A percentile compares a stretch with the other conserved stretches of the same genome.
These are phyloP conservation scores for Caenorhabditis sp. DNA, from an alignment of 2,888 invertebrate species.

Conservation along the genomic window DNA sequence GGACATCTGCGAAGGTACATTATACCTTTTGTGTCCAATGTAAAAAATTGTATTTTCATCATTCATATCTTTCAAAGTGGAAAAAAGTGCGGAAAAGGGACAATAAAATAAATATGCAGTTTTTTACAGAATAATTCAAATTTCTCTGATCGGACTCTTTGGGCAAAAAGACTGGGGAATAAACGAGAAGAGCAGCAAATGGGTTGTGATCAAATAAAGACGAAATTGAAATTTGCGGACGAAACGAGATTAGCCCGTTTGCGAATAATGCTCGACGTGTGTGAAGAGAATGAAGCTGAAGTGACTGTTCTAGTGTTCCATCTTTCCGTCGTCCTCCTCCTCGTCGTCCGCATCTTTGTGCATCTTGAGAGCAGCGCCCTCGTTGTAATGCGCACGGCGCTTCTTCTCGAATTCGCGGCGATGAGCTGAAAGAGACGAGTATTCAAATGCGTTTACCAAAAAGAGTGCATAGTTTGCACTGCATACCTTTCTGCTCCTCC, in stretches of 20 bases:
- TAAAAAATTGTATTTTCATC: background rate
- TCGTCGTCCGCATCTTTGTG: constrained; percentile 89
- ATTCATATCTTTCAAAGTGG: constrained; percentile 5
- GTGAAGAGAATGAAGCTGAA: background rate
- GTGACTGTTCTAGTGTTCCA: constrained; percentile 41
- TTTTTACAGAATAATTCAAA: constrained; percentile 36
- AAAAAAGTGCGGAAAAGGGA: background rate
- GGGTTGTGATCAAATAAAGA: background rate
- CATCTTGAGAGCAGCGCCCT: constrained; percentile 95
- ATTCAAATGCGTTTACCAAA: background rate
- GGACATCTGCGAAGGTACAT: background rate
- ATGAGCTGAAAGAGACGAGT: constrained; percentile 70
- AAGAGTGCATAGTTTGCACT: constrained; percentile 9
- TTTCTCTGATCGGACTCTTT: background rate
- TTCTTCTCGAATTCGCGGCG: constrained; percentile 90
- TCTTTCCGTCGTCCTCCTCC: constrained; percentile 89
- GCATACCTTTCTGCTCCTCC: constrained; percentile 74
- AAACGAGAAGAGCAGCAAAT: background rate
- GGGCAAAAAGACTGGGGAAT: constrained; percentile 11
- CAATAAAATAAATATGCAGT: constrained; percentile 24
- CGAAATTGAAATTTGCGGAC: background rate
- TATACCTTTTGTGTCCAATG: constrained; percentile 3
- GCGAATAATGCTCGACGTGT: constrained; percentile 18
- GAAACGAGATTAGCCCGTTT: constrained; percentile 33
- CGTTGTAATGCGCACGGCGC: constrained; percentile 97